Conservation (phyloP, 2,888 invertebrate species). For the Trypoxylon attenuatum region DNA sequence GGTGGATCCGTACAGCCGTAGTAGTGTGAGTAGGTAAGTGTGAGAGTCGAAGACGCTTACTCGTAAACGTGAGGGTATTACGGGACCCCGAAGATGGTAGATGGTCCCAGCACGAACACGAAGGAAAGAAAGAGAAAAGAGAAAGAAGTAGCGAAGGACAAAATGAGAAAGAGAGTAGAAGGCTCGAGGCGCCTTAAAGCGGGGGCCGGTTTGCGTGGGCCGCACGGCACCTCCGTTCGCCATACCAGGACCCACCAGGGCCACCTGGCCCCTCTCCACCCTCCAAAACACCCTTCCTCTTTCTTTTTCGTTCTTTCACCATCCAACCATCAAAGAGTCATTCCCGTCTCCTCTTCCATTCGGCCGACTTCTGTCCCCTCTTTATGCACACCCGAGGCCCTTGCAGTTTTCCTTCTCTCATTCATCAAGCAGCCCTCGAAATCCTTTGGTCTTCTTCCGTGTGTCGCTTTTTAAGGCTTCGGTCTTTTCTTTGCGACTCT, state of each 20-base stretch:
- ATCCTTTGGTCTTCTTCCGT: constrained; percentile 35
- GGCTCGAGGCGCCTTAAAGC: constrained; percentile 53
- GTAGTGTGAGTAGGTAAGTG: constrained; percentile 24
- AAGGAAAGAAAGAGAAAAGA: neutral
- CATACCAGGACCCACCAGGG: constrained; percentile 36
- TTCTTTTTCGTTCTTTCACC: neutral
- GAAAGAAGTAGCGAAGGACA: constrained; percentile 19
- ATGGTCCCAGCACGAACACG: constrained; percentile 33
- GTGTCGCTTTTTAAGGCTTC: neutral
- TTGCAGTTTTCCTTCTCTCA: constrained; percentile 21
- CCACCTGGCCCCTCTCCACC: constrained; percentile 48
- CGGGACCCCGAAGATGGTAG: constrained; percentile 61
- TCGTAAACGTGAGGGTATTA: constrained; percentile 64
- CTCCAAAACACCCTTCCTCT: constrained; percentile 21
- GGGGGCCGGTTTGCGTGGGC: constrained; percentile 68
- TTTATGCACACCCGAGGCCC: neutral
- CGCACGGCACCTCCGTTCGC: constrained; percentile 64
- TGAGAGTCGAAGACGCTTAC: constrained; percentile 53
- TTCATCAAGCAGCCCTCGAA: constrained; percentile 36
- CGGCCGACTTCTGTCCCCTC: neutral
- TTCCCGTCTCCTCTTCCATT: constrained; percentile 1
- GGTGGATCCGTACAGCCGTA: constrained; percentile 31
- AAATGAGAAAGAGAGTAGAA: constrained; percentile 32
- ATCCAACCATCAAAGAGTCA: neutral
- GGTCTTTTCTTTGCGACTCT: neutral